phyloP scores from a whole-genome alignment of 2,113 vertebrate genomes.

The Lathamus discolor region DNA sequence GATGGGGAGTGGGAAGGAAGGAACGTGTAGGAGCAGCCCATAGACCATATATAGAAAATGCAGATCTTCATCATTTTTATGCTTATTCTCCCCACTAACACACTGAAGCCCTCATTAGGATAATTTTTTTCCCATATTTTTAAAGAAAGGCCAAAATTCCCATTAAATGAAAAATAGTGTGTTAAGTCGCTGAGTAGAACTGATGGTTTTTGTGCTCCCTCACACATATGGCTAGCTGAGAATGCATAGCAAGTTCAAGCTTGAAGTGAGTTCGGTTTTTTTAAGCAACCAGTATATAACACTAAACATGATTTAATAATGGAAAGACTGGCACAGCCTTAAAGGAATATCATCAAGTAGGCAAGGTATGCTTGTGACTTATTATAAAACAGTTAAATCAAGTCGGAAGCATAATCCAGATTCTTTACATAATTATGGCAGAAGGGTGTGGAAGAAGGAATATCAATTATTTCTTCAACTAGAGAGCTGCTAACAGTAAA shows the following conservation, averaged over 20 bases:
- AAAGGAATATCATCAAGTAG: conserved; percentile 63
- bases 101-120: neutral
- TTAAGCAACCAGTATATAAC: conserved; percentile 48
- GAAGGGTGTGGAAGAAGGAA: conserved; percentile 30
- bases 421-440: conserved; percentile 65
- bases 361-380: conserved; percentile 55
- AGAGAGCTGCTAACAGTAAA: neutral
- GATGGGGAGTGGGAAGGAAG: too few relatives aligned
- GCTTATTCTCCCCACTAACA: neutral
- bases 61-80: neutral
- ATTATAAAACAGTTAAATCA: conserved; percentile 50
- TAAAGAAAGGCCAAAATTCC: neutral
- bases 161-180: neutral
- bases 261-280: conserved; percentile 34
- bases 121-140: neutral
- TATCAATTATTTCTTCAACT: conserved; percentile 11
- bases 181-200: neutral
- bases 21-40: neutral
- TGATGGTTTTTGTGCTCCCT: conserved; percentile 27
- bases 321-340: conserved; percentile 65
- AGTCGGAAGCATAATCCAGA: conserved; percentile 60
- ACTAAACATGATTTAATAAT: conserved; percentile 65
- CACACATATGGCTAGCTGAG: conserved; percentile 44
- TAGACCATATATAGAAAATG: neutral
- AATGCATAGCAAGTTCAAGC: conserved; percentile 43